Conservation (phyloP, 2,113 vertebrate genomes). For the Nycticorax nycticorax region DNA sequence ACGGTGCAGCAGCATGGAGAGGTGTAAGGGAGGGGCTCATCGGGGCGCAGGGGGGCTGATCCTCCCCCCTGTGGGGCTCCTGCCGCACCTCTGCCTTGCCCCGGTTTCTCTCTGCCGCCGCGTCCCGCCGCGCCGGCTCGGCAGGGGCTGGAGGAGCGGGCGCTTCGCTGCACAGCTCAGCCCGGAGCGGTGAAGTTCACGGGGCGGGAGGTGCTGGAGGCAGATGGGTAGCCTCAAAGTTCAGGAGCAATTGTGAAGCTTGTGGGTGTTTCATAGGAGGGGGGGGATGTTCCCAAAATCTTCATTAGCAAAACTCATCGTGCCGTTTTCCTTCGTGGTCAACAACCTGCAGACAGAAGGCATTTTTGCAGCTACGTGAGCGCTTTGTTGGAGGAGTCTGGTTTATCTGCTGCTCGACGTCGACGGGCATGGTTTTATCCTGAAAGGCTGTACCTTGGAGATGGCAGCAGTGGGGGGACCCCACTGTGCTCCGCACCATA, state of each 20-base stretch:
- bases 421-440: rapidly evolving
- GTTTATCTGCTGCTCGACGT: rapidly evolving
- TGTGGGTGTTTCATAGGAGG: not conserved
- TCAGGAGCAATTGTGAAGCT: no score
- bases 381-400: not conserved
- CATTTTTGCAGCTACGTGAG: not conserved
- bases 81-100: not conserved
- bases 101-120: rapidly evolving
- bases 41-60: rapidly evolving
- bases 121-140: rapidly evolving
- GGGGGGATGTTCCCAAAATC: not conserved
- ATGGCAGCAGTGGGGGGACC: rapidly evolving
- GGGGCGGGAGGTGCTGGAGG: rapidly evolving
- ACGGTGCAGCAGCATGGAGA: not conserved
- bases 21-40: no score
- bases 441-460: rapidly evolving
- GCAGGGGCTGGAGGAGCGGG: not conserved
- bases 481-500: rapidly evolving
- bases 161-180: rapidly evolving
- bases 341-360: not conserved
- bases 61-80: not conserved
- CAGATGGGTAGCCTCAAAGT: rapidly evolving
- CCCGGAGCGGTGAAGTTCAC: rapidly evolving
- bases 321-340: not conserved
- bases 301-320: rapidly evolving